Evolutionary conservation across 2,797 vertebrate genomes (phyloP).

Genomic region (Centropyge bicolor): DNA sequence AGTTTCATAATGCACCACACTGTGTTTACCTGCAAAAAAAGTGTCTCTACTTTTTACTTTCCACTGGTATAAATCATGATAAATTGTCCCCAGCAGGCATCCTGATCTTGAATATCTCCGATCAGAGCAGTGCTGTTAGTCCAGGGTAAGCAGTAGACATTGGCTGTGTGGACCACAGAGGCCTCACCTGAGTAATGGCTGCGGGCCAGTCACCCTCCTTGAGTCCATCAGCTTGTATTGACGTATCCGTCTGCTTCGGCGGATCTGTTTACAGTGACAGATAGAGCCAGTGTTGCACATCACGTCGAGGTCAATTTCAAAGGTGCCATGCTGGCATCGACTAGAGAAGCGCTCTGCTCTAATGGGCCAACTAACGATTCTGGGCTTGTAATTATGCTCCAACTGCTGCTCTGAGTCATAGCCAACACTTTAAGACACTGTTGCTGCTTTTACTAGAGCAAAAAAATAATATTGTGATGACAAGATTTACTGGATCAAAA

Average conservation of each 20-base stretch:
- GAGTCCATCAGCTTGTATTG: conserved; percentile 59
- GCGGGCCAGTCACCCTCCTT: background rate
- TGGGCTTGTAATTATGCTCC: conserved; percentile 58
- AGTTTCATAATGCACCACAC: background rate
- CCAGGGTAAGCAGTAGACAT: conserved; percentile 15
- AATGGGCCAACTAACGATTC: conserved; percentile 68
- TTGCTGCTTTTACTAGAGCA: conserved; percentile 27
- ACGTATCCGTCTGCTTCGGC: conserved; percentile 38
- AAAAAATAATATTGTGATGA: conserved; percentile 18
- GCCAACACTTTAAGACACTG: conserved; percentile 45
- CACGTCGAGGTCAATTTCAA: conserved; percentile 62
- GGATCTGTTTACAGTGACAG: conserved; percentile 70
- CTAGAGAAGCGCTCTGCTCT: conserved; percentile 51
- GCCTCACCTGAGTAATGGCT: conserved; percentile 30
- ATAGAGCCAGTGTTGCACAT: conserved; percentile 53
- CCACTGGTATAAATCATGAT: background rate
- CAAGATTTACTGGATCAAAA: conserved; percentile 12
- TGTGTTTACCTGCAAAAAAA: conserved; percentile 12
- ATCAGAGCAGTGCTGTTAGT: conserved; percentile 31
- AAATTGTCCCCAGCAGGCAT: conserved; percentile 6
- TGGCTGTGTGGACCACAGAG: conserved; percentile 12
- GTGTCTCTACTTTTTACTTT: conserved; percentile 2
- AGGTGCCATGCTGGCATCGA: conserved; percentile 63
- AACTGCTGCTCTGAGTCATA: conserved; percentile 57
- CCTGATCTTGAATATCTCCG: conserved; percentile 23